Base-by-base conservation (phyloP, 2,797 vertebrate genomes). In the Crocidura indochinensis region DNA sequence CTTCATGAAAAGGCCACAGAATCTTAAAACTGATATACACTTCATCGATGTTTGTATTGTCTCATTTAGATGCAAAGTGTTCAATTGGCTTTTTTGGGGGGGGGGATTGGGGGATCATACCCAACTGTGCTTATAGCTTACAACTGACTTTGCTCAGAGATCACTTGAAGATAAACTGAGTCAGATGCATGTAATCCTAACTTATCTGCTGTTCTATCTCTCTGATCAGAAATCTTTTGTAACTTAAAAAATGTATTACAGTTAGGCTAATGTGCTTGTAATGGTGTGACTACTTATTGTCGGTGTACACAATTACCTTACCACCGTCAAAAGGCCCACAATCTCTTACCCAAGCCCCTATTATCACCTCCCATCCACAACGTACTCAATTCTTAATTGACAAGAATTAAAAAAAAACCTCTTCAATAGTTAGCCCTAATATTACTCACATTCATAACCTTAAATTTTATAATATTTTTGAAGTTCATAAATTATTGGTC, bases 401-500 rank as follows among this genome's bases (percentile, higher is more conserved):
- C 24, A 62, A 85, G 14, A 17, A 71, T 0, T 60, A 93, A 19
- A 90, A 86, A 19, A 90, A 88, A 1, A n/a, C n/a, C 72, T 49
- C 80, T 12, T 82, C 62, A 26, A 49, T 53, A 90, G 26, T 9
- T 68, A 53, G 46, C 8, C 26, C 29, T 75, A 91, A 92, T 92
- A 82, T 60, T 79, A 27, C 51, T 26, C 9, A 92, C 19, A 46
- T 51, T 2, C 19, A 68, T 75, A 76, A 60, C 4, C 24, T 85
- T 94, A 77, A 79, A 19, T 31, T 82, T 65, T 78, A 38, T 77
- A 84, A 31, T 76, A 69, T 88, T 91, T 91, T 46, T 91, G n/a
- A 83, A 65, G 27, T 1, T 62, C 62, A 56, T 87, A 44, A 77
- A 82, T 20, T 68, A 71, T 76, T 74, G 11, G 24, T 29, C 38